Percentiles rank a stretch among this genome's conserved stretches.
phyloP scores from a whole-genome alignment of 2,888 invertebrate species.

The Trichopria drosophilae region DNA sequence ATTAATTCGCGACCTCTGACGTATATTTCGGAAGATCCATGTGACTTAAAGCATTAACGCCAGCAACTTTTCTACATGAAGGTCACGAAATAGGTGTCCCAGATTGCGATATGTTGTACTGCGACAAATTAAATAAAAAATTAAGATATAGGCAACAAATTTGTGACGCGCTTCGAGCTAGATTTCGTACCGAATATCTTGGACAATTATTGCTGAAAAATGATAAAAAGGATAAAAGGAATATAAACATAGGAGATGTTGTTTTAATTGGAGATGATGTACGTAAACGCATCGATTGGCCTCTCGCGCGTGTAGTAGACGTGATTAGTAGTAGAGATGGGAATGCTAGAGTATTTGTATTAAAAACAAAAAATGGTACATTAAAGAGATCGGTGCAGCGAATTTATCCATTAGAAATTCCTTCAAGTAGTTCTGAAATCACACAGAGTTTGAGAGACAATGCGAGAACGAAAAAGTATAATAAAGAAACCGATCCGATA shows the following conservation, averaged over 20 bases:
- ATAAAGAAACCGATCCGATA: too few relatives aligned
- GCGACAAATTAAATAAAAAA: slow-evolving; percentile 5
- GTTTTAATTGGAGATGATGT: slow-evolving; percentile 7
- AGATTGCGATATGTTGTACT: slow-evolving; percentile 25
- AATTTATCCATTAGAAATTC: slow-evolving; percentile 16
- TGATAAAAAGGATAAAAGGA: neutral
- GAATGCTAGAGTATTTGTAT: neutral
- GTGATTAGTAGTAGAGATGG: slow-evolving; percentile 6
- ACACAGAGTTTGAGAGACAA: too few relatives aligned
- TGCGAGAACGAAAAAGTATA: too few relatives aligned
- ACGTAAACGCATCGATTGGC: neutral
- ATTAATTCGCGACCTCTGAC: slow-evolving; percentile 51
- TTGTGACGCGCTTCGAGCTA: slow-evolving; percentile 14
- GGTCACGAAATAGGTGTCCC: neutral
- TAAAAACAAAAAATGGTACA: slow-evolving; percentile 11
- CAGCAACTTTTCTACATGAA: neutral
- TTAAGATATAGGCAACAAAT: slow-evolving; percentile 14
- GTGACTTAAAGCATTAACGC: slow-evolving; percentile 31
- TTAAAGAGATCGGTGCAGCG: slow-evolving; percentile 11
- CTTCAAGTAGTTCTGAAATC: too few relatives aligned
- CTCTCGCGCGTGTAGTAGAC: slow-evolving; percentile 3
- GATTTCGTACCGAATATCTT: slow-evolving; percentile 33
- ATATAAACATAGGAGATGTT: neutral
- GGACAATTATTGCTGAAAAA: slow-evolving; percentile 15
- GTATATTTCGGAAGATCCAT: slow-evolving; percentile 32